Base-by-base conservation (phyloP, 2,797 vertebrate genomes). In the Acridotheres tristis region DNA sequence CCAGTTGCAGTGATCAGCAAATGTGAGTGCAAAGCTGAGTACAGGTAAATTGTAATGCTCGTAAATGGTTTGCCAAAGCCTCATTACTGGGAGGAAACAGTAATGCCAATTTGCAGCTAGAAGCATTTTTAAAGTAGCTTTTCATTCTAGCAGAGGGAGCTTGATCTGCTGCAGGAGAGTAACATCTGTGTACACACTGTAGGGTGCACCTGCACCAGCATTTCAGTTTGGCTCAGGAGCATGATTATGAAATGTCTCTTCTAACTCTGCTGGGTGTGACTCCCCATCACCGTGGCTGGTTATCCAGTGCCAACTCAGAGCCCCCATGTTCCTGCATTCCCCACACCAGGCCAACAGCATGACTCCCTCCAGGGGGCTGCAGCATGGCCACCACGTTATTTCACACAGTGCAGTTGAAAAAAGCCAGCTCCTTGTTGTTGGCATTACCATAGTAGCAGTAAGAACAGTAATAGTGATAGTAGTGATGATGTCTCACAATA, bases 1-100 rank as follows among this genome's bases (percentile, higher is more conserved):
- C 92, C 81, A 54, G 59, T 51, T 55, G 85, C 34, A 53, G 36
- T 36, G 45, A 92, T 48, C 26, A 82, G 68, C 54, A 92, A 90
- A 83, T 43, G 16, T 23, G 69, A 74, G 34, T 32, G 43, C 45
- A 89, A 80, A 61, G 71, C 25, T 48, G 68, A 89, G 45, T 48
- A 43, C 51, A 61, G 74, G 59, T 59, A 32, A 72, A 48, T 26
- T 43, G 54, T 55, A 68, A 62, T 1, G 10, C 27, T 43, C 18
- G n/a, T n/a, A 76, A 86, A 59, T 1, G 0, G 25, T 63, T 80
- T 48, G 67, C 71, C 53, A 59, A 30, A 69, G 71, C 25, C 57
- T 69, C 20, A 10, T 66, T 62, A 42, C 27, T 13, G 42, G 3
- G 10, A 80, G 53, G 72, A 76, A 85, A 47, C 12, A 3, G 8